These are phyloP conservation scores for Blomia tropicalis DNA, from an alignment of 2,888 invertebrate genomes.

Conservation along the genomic window DNA sequence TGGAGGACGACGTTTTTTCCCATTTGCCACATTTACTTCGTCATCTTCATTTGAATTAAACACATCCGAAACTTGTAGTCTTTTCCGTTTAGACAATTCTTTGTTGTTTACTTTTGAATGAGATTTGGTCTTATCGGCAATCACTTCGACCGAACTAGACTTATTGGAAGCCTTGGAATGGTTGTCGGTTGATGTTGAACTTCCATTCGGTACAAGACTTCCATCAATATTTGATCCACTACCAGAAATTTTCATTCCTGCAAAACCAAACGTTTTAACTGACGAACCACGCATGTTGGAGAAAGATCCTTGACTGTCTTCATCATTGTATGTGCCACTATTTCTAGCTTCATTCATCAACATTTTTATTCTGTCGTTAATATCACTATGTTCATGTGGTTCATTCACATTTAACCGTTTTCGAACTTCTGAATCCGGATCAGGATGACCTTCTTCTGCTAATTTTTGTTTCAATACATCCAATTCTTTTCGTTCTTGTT, in stretches of 20 bases:
- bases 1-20: constrained; percentile 56
- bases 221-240: neutral
- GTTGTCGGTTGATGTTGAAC: neutral
- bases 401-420: constrained; percentile 21
- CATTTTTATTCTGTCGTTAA: constrained; percentile 15
- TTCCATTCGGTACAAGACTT: neutral
- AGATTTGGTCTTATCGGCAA: neutral
- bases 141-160: neutral
- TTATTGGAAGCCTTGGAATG: neutral
- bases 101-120: neutral
- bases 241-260: constrained; percentile 22
- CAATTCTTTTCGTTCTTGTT: constrained; percentile 71
- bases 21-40: constrained; percentile 32
- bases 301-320: neutral
- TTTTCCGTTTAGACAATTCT: constrained; percentile 44
- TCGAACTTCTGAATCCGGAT: constrained; percentile 38
- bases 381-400: neutral
- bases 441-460: constrained; percentile 40
- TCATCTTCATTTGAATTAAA: constrained; percentile 62
- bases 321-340: constrained; percentile 11
- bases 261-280: constrained; percentile 25
- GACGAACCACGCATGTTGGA: constrained; percentile 14
- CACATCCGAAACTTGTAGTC: constrained; percentile 62
- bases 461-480: constrained; percentile 63
- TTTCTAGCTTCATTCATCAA: constrained; percentile 21